phyloP scores from a whole-genome alignment of 2,797 vertebrate species.

The Danio kyathit region DNA sequence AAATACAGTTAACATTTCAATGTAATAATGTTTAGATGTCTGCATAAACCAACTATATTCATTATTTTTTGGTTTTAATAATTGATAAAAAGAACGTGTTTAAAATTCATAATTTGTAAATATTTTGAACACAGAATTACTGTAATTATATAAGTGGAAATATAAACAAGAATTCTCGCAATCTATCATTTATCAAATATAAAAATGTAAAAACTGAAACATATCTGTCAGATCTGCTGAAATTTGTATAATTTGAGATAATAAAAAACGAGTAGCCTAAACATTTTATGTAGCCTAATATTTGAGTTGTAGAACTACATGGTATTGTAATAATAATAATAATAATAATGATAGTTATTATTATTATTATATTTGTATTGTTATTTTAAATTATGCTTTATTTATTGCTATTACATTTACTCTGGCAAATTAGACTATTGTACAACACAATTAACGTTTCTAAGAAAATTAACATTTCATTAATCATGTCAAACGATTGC shows the following conservation, averaged over 20 bases:
- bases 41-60: neutral
- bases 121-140: neutral
- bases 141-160: neutral
- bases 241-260: neutral
- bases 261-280: neutral
- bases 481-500: neutral
- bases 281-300: too few species aligned
- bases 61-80: too few species aligned
- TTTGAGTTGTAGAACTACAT: neutral
- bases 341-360: too few species aligned
- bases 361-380: neutral
- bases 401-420: conserved; percentile 6
- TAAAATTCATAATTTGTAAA: neutral
- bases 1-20: neutral
- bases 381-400: neutral
- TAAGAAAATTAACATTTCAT: neutral
- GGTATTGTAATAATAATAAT: neutral
- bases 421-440: neutral
- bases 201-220: neutral
- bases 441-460: conserved; percentile 12
- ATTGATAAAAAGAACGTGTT: too few species aligned
- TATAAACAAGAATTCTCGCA: neutral
- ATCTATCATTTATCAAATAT: neutral
- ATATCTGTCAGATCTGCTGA: neutral
- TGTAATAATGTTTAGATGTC: neutral